Conservation (phyloP, 2,888 invertebrate genomes). For the Trachelus stipa region DNA sequence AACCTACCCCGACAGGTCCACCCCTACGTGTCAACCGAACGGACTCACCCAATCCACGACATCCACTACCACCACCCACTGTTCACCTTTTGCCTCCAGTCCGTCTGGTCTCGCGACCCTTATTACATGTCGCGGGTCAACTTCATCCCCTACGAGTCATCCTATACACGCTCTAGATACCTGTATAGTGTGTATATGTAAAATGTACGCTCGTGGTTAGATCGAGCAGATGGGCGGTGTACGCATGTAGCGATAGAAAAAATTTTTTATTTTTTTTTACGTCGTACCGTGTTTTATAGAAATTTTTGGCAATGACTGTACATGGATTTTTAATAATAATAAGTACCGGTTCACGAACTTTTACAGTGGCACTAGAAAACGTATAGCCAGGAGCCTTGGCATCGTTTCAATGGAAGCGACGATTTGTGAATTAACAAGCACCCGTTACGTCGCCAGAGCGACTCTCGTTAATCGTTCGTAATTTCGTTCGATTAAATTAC, state of each 20-base stretch:
- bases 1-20: constrained; percentile 56
- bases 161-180: not conserved
- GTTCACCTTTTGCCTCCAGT: constrained; percentile 32
- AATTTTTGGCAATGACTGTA: too few species aligned
- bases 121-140: constrained; percentile 65
- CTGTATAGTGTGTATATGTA: not conserved
- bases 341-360: not conserved
- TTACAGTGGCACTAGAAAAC: not conserved
- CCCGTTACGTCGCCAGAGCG: constrained; percentile 36
- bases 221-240: not conserved
- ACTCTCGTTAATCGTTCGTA: constrained; percentile 54
- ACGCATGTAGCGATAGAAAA: not conserved
- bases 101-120: constrained; percentile 53
- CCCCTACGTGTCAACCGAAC: constrained; percentile 50
- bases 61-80: constrained; percentile 26
- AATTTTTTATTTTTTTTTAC: too few species aligned
- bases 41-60: constrained; percentile 37
- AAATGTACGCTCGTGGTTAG: not conserved
- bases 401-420: constrained; percentile 6
- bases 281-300: too few species aligned
- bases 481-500: constrained; percentile 61
- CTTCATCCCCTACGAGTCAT: constrained; percentile 48
- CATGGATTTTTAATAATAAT: not conserved
- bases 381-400: not conserved
- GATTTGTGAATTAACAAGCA: constrained; percentile 10